A percentile compares a stretch with the other conserved stretches of the same genome.
These are phyloP conservation scores for Chrysopilus asiliformis DNA, from an alignment of 2,888 invertebrate genomes.

Conservation along the genomic window DNA sequence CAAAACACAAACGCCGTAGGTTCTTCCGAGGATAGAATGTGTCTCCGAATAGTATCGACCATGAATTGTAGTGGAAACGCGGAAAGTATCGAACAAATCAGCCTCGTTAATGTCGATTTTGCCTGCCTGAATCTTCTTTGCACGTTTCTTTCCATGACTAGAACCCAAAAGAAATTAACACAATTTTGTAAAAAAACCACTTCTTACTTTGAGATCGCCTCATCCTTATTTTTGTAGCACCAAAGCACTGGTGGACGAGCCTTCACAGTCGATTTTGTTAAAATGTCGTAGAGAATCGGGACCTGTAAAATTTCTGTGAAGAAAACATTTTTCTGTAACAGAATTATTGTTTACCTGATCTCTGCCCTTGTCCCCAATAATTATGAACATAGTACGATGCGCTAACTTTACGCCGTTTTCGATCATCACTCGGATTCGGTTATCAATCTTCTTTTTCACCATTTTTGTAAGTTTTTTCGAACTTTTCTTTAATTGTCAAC, in stretches of 20 bases:
- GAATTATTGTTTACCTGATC: constrained; percentile 82
- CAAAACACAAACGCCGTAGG: constrained; percentile 88
- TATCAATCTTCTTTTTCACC: constrained; percentile 93
- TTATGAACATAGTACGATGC: constrained; percentile 85
- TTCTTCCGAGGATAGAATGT: constrained; percentile 93
- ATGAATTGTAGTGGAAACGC: constrained; percentile 90
- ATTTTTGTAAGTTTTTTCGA: constrained; percentile 38
- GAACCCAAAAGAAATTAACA: constrained; percentile 7
- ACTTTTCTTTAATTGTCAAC: too few relatives aligned
- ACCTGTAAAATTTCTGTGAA: constrained; percentile 47
- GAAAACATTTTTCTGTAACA: background rate
- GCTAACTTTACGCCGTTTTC: constrained; percentile 89
- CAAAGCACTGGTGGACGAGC: constrained; percentile 89
- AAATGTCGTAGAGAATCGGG: constrained; percentile 92
- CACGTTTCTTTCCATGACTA: constrained; percentile 85
- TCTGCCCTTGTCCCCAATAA: constrained; percentile 90
- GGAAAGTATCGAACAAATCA: constrained; percentile 90
- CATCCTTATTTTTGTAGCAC: constrained; percentile 94
- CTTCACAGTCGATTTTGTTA: constrained; percentile 87
- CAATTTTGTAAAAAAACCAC: background rate
- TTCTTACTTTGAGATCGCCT: constrained; percentile 68
- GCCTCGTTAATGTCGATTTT: constrained; percentile 85
- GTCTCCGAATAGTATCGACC: constrained; percentile 97
- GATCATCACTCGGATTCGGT: constrained; percentile 85
- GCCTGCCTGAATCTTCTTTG: constrained; percentile 82